These are phyloP conservation scores for Caenorhabditis uteleia DNA, from an alignment of 2,888 invertebrate species.

Conservation along the genomic window DNA sequence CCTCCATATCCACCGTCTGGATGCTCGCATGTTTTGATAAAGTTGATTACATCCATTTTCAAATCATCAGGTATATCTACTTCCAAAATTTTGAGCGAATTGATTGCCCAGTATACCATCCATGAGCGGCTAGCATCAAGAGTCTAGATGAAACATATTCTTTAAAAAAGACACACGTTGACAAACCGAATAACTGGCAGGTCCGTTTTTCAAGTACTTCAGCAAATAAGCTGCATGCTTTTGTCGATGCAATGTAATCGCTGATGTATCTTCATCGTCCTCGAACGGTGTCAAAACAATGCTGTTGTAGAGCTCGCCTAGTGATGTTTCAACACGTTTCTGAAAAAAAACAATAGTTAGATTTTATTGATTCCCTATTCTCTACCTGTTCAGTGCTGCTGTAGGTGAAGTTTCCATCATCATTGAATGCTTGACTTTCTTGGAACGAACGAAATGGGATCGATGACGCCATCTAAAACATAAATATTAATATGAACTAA, in stretches of 20 bases:
- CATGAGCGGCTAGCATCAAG: constrained; percentile 94
- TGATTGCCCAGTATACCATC: constrained; percentile 95
- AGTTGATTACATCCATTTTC: constrained; percentile 43
- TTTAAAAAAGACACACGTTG: neutral
- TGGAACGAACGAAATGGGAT: constrained; percentile 35
- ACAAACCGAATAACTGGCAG: constrained; percentile 36
- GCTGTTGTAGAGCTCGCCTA: constrained; percentile 22
- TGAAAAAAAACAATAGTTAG: constrained; percentile 7
- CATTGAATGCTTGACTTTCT: constrained; percentile 30
- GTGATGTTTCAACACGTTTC: constrained; percentile 44
- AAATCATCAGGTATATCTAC: constrained; percentile 71
- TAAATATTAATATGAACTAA: neutral
- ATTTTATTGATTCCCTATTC: neutral
- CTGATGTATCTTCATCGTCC: constrained; percentile 21
- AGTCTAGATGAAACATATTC: constrained; percentile 71
- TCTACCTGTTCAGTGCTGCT: constrained; percentile 55
- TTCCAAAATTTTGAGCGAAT: constrained; percentile 83
- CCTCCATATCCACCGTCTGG: constrained; percentile 72
- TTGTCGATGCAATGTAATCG: constrained; percentile 25
- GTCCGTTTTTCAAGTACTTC: constrained; percentile 25
- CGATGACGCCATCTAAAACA: constrained; percentile 7
- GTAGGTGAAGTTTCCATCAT: constrained; percentile 45
- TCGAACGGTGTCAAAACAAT: constrained; percentile 15
- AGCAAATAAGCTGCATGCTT: constrained; percentile 36
- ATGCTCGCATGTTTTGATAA: constrained; percentile 66